Percentiles rank a stretch among this genome's conserved stretches.
phyloP scores from a whole-genome alignment of 2,888 invertebrate species.

The Tachina fera region DNA sequence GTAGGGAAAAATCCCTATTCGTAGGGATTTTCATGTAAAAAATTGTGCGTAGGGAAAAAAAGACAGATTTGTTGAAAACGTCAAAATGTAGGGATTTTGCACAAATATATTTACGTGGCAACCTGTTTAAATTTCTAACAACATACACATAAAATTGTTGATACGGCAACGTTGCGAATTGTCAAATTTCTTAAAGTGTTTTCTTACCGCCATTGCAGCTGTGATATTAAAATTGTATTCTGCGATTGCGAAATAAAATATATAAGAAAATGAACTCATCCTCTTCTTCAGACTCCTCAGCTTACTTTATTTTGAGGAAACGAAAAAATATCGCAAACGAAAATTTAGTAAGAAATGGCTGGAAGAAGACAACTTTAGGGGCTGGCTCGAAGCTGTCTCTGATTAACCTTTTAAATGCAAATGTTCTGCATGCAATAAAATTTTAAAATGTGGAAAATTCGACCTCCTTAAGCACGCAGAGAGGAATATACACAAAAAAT shows the following conservation, averaged over 20 bases:
- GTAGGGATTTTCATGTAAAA: too few relatives aligned
- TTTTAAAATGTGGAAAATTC: constrained; percentile 3
- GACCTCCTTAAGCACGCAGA: background rate
- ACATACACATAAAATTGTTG: too few relatives aligned
- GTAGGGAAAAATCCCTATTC: too few relatives aligned
- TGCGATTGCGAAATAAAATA: constrained; percentile 1
- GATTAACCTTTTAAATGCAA: constrained; percentile 2
- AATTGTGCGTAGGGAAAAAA: too few relatives aligned
- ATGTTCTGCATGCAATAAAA: constrained; percentile 4
- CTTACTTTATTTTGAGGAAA: background rate
- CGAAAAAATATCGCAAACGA: background rate
- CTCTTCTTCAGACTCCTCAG: too few relatives aligned
- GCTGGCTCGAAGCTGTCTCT: background rate
- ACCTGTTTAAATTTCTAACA: too few relatives aligned
- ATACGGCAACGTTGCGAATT: constrained; percentile 2
- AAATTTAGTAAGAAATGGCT: constrained; percentile 3
- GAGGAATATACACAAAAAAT: background rate
- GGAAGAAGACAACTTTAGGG: background rate
- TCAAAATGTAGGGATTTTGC: too few relatives aligned
- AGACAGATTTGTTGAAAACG: too few relatives aligned
- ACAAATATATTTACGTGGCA: too few relatives aligned
- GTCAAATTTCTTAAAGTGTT: background rate
- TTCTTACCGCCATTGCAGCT: constrained; percentile 2
- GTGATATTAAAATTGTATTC: background rate
- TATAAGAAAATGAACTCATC: background rate